Evolutionary conservation across 2,888 invertebrate genomes (phyloP), one percentile per base, ranked within the genome.

Genomic region (Steromphala cineraria): DNA sequence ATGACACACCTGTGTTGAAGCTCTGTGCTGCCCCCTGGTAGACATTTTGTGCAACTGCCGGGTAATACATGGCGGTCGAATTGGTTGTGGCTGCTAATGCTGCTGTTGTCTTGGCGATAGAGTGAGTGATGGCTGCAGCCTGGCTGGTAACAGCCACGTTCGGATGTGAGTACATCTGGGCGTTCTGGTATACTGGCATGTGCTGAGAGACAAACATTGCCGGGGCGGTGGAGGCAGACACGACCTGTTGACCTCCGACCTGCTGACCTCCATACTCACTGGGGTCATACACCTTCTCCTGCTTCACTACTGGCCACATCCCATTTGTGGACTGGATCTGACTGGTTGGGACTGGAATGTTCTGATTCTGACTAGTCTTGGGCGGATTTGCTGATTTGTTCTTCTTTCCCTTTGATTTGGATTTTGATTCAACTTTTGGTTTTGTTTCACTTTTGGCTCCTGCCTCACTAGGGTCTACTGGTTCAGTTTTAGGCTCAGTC

Each of bases 401-500:
- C 28, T 62, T 62, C 62, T 62, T 62, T 19, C 52, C 21, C 5
- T 75, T 24, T 7, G 75, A 46, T 46, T 46, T 40, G 19, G 52
- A 5, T 24, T 40, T 24, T 52, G 75, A n/a, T 52, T 40, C 24
- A 21, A 52, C 46, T 52, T 40, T 24, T 7, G 75, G 40, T 52
- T 24, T 24, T 75, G 40, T 40, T 52, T 75, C 24, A 46, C 7
- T 52, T 52, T 75, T 52, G 24, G 13, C 15, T 19, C 8, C 21
- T 21, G 3, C 15, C 8, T 21, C 75, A 21, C 52, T 52, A 5
- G 24, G 21, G 24, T 75, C 75, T 8, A 75, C 46, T 4, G 67
- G 67, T 75, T 75, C 75, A 19, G 52, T 24, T 53, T 75, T 75
- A 24, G 40, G 46, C 81, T 87, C 88, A 71, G 88, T 89, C 13